Evolutionary conservation across 2,888 invertebrate genomes (phyloP), one percentile per base, ranked within the genome.

Genomic region (Cryptus viduatorius): DNA sequence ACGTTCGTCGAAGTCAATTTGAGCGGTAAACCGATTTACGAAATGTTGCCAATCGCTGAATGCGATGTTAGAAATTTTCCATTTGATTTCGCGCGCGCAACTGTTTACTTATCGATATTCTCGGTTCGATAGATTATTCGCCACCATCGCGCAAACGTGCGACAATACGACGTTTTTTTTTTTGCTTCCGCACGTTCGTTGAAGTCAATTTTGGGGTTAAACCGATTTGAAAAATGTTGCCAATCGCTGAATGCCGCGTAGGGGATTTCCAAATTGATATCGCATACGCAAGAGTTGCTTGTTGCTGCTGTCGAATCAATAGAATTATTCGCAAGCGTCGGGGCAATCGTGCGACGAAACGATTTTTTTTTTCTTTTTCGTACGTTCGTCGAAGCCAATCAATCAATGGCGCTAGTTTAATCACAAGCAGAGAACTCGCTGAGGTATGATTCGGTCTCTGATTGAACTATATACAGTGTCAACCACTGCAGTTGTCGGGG

Each of bases 401-500:
- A 59, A 59, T 59, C 59, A 31, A 59, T 31, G 59, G 24, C 59
- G 59, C 14, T 31, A 1, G 59, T 59, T 31, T 59, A 29, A 59
- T 59, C 59, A 14, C 59, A 31, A 5, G 14, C 24, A 10, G 14
- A 59, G 31, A 29, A 14, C 31, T 29, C 59, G 59, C 59, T 31
- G 24, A 46, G 44, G 59, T 59, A 73, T 73, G n/a, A 73, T n/a
- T 46, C 19, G 12, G 42, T 53, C 56, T 53, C 5, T 16, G 71
- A 71, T 56, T 53, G 56, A 19, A 56, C 4, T 4, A 31, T 4
- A 53, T 37, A 44, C 50, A 44, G 46, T 4, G 56, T 44, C 24
- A 46, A 59, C 31, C 46, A 46, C 44, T 24, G 44, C 24, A 10
- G 67, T 44, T 44, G 12, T 8, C 31, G 42, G 46, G 44, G 14